Conservation (phyloP, 2,888 invertebrate genomes). For the Cryptocephalus moraei region DNA sequence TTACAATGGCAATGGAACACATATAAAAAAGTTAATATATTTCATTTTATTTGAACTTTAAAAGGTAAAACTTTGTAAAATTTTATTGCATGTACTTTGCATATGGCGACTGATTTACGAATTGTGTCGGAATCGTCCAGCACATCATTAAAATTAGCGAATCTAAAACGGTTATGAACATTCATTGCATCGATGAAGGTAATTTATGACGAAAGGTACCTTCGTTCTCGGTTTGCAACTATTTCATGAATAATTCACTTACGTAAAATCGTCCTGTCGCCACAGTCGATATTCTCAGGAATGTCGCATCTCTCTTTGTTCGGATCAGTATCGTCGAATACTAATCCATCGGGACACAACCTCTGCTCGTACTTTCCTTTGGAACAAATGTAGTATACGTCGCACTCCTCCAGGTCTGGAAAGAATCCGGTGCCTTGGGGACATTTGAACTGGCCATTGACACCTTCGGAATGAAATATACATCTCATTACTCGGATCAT, state of each 20-base stretch:
- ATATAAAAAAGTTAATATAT: no score
- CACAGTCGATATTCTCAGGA: conserved; percentile 69
- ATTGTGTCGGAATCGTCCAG: no score
- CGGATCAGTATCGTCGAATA: conserved; percentile 62
- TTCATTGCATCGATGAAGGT: not conserved
- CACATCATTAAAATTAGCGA: no score
- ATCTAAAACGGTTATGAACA: not conserved
- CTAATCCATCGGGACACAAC: conserved; percentile 69
- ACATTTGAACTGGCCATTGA: conserved; percentile 48
- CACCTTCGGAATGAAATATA: conserved; percentile 6
- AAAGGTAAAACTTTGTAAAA: no score
- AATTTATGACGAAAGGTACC: not conserved
- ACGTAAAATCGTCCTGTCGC: conserved; percentile 64
- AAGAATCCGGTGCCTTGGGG: conserved; percentile 65
- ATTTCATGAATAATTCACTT: conserved; percentile 32
- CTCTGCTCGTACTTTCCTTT: conserved; percentile 54
- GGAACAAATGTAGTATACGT: conserved; percentile 66
- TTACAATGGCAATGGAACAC: no score
- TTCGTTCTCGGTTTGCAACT: no score
- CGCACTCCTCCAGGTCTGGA: conserved; percentile 65
- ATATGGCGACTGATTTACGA: no score
- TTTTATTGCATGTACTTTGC: no score
- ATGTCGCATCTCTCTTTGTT: conserved; percentile 67
- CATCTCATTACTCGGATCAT: not conserved
- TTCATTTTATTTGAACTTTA: no score